Percentiles rank a stretch among this genome's conserved stretches.
Evolutionary conservation across 2,888 invertebrate genomes (phyloP).

Genomic region (Lasioglossum villosulum): DNA sequence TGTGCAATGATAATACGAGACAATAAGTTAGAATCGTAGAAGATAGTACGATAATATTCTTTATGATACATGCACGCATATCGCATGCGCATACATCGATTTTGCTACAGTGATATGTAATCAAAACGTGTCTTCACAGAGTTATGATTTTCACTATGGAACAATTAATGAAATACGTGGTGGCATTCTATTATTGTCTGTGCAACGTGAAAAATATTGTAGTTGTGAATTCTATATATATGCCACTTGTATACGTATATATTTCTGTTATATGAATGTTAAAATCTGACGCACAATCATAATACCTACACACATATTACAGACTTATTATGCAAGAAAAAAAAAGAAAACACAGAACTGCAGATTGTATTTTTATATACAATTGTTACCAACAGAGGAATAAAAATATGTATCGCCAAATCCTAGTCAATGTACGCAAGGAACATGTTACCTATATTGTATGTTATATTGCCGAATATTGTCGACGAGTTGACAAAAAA

Average conservation of each 20-base stretch:
- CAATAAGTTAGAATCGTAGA: conserved; percentile 67
- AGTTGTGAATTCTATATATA: conserved; percentile 49
- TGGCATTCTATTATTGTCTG: conserved; percentile 65
- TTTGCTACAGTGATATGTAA: conserved; percentile 57
- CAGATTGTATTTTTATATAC: conserved; percentile 83
- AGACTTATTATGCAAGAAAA: conserved; percentile 51
- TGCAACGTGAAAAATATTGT: conserved; percentile 49
- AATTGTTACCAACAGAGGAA: conserved; percentile 78
- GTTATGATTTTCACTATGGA: conserved; percentile 49
- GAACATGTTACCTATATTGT: conserved; percentile 80
- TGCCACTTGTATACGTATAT: conserved; percentile 57
- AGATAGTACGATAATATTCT: conserved; percentile 34
- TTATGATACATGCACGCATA: conserved; percentile 42
- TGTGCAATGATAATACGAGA: conserved; percentile 67
- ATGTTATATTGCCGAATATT: conserved; percentile 75
- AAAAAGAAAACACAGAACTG: conserved; percentile 46
- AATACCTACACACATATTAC: conserved; percentile 58
- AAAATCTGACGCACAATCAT: conserved; percentile 77
- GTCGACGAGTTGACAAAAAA: conserved; percentile 62
- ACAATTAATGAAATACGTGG: conserved; percentile 48
- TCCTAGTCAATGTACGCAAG: conserved; percentile 80
- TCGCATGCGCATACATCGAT: conserved; percentile 55
- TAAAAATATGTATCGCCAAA: conserved; percentile 77
- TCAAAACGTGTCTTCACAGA: conserved; percentile 63
- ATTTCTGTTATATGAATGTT: conserved; percentile 65